phyloP scores from a whole-genome alignment of 2,888 invertebrate genomes.

The Eucera pruinosa region DNA sequence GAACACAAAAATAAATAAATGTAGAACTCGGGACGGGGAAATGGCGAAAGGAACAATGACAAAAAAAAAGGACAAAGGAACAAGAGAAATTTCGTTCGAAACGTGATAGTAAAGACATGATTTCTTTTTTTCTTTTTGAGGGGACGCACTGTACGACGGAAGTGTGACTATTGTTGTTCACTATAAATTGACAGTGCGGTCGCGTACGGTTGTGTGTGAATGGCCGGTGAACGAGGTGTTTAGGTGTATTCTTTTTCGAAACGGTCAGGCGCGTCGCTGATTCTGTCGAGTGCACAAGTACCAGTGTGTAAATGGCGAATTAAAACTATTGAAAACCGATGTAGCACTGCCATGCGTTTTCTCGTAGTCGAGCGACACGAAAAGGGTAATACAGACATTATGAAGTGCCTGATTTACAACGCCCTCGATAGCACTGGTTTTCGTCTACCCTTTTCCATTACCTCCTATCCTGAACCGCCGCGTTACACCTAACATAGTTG shows the following conservation, averaged over 20 bases:
- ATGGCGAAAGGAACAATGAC: slow-evolving; percentile 18
- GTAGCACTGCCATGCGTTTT: slow-evolving; percentile 1
- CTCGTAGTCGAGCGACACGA: slow-evolving; percentile 53
- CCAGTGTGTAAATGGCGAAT: slow-evolving; percentile 33
- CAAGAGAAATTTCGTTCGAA: slow-evolving; percentile 56
- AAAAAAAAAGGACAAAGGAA: slow-evolving; percentile 8
- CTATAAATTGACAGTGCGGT: slow-evolving; percentile 45
- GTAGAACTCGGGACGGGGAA: neutral
- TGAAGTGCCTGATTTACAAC: slow-evolving; percentile 84
- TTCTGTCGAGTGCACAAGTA: slow-evolving; percentile 43
- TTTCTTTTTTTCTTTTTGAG: slow-evolving; percentile 28
- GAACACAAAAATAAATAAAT: neutral
- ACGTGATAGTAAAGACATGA: slow-evolving; percentile 66
- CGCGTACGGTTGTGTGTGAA: slow-evolving; percentile 57
- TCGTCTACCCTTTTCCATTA: slow-evolving; percentile 67
- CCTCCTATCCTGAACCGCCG: slow-evolving; percentile 30
- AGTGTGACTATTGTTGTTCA: slow-evolving; percentile 62
- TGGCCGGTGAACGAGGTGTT: slow-evolving; percentile 61
- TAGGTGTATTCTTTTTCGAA: slow-evolving; percentile 59
- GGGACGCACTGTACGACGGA: slow-evolving; percentile 48
- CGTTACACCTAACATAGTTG: too few species aligned
- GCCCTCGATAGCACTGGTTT: slow-evolving; percentile 75
- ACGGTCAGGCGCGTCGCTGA: slow-evolving; percentile 64
- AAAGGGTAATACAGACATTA: slow-evolving; percentile 79
- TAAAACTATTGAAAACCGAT: slow-evolving; percentile 42